phyloP scores from a whole-genome alignment of 1,140 invertebrate genomes.

The Drosophila bifasciata region DNA sequence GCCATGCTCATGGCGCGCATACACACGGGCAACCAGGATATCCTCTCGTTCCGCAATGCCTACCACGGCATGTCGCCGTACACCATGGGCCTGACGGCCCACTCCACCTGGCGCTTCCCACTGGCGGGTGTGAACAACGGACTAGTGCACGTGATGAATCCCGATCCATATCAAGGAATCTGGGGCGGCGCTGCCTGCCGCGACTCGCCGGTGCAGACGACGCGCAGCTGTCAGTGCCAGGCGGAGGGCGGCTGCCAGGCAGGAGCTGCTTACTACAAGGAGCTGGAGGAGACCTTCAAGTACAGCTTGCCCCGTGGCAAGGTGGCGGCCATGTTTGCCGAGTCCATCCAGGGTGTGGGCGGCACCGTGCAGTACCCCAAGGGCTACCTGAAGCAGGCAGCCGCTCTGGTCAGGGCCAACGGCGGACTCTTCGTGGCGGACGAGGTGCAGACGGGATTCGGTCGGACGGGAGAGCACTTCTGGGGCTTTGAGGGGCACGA shows the following conservation, averaged over 20 bases:
- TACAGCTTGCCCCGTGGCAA: slow-evolving; percentile 90
- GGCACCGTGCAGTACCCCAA: slow-evolving; percentile 96
- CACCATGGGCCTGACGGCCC: slow-evolving; percentile 92
- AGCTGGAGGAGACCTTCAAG: slow-evolving; percentile 91
- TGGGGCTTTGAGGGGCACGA: slow-evolving; percentile 97
- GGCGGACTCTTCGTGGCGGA: slow-evolving; percentile 96
- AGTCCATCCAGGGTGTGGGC: slow-evolving; percentile 97
- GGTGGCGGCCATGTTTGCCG: slow-evolving; percentile 95
- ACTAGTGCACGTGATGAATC: slow-evolving; percentile 95
- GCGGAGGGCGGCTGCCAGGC: slow-evolving; percentile 87
- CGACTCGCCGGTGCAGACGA: slow-evolving; percentile 93
- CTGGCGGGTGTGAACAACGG: slow-evolving; percentile 89
- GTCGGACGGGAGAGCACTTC: slow-evolving; percentile 95
- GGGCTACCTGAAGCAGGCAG: slow-evolving; percentile 93
- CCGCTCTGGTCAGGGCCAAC: slow-evolving; percentile 90
- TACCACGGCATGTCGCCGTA: slow-evolving; percentile 96
- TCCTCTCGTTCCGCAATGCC: slow-evolving; percentile 93
- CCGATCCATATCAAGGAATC: slow-evolving; percentile 94
- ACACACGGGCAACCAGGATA: slow-evolving; percentile 93
- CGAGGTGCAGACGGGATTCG: slow-evolving; percentile 98
- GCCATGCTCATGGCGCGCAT: slow-evolving; percentile 94
- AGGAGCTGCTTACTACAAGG: slow-evolving; percentile 90
- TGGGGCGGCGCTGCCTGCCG: slow-evolving; percentile 95
- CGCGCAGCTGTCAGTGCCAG: slow-evolving; percentile 88
- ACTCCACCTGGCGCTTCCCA: slow-evolving; percentile 91